Evolutionary conservation across 2,113 vertebrate species (phyloP), one percentile per base, ranked within the genome.

Genomic region (Camelus bactrianus): DNA sequence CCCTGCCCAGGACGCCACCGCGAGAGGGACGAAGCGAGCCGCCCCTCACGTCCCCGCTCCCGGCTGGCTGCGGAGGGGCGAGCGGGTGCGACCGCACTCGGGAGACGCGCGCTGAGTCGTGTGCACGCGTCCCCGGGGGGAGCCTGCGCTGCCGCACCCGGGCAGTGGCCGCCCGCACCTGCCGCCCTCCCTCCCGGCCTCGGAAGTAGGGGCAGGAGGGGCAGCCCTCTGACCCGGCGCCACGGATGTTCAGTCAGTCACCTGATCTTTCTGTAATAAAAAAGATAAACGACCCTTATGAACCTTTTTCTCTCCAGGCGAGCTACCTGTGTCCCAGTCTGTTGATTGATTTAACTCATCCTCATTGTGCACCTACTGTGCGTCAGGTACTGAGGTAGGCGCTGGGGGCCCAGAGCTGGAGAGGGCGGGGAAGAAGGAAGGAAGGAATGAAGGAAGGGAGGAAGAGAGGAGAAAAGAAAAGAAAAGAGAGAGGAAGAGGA

Each of bases 1-100:
- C 19, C 98, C 98, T 76, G 97, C 98, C 98, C 98, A 97, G 98
- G 98, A 98, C 97, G 81, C 79, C 17, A 93, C 96, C 89, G 20
- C 77, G 94, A 96, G 32, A 60, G 82, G 89, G 67, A 77, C 52
- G 28, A 30, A n/a, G 67, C 82, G 3, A 4, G 93, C 87, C 96
- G 64, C 96, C 94, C 60, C 28, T 58, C 89, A 50, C 26, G 92
- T 54, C 89, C 83, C 90, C 75, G 80, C 82, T 89, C 88, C 52
- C 10, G n/a, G 30, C 13, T 9, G 2, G 28, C 62, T 38, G 46
- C 58, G 16, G 10, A 82, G 60, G 50, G 72, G 19, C 1, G 3
- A 4, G 73, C 82, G 4, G 58, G 67, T 20, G 13, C 0, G 1
- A 62, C 50, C 1, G 77, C 89, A 13, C 88, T 81, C 62, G 92